Percentiles rank a stretch among this genome's conserved stretches.
Evolutionary conservation across 2,113 vertebrate genomes (phyloP).

Genomic region (Machaerirhynchus nigripectus): DNA sequence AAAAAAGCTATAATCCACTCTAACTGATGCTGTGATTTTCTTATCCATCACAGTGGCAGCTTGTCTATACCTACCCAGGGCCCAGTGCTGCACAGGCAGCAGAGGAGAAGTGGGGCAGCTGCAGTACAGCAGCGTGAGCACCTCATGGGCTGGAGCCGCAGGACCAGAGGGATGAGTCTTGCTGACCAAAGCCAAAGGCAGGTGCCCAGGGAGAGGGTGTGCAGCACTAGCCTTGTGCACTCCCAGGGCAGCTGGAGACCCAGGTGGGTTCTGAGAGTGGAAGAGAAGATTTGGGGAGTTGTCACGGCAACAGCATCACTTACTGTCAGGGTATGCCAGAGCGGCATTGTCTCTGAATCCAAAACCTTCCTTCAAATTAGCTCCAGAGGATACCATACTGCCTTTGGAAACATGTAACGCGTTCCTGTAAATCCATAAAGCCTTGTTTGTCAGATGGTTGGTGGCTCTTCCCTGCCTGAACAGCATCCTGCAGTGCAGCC

Average conservation of each 20-base stretch:
- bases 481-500: background rate
- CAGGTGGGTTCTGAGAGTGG: background rate
- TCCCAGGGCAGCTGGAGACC: background rate
- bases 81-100: background rate
- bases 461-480: background rate
- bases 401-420: background rate
- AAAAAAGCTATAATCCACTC: background rate
- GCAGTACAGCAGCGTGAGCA: background rate
- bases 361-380: background rate
- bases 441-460: background rate
- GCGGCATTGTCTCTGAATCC: background rate
- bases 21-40: background rate
- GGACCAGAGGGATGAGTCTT: background rate
- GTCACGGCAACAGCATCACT: background rate
- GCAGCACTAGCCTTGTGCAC: background rate
- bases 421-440: background rate
- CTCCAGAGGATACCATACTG: background rate
- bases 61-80: background rate
- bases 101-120: background rate
- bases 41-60: background rate
- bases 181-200: background rate
- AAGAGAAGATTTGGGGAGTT: background rate
- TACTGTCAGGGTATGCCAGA: background rate
- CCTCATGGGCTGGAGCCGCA: background rate
- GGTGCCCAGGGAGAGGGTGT: background rate